Base-by-base conservation (phyloP, 2,888 invertebrate species). In the Eustalomyia histrio region DNA sequence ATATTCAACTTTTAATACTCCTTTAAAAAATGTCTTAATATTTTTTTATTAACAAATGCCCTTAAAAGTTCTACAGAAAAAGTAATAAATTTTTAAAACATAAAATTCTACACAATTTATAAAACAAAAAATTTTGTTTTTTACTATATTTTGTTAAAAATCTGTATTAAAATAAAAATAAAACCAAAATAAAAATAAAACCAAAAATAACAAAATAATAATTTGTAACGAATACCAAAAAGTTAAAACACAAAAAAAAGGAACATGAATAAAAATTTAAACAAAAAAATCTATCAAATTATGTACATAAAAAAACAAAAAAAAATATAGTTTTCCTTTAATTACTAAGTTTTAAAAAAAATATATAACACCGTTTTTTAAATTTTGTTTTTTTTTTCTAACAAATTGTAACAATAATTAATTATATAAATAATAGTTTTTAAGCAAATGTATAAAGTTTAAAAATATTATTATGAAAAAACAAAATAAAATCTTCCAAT, bases 391-490 rank as follows among this genome's bases (percentile, higher is more conserved):
- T 16, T 21, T 35, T 58, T 39, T 43, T 61, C 53, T n/a, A 64
- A 79, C 47, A 73, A 50, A 63, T 79, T 73, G 79, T 79, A 79
- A 79, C 79, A 79, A 79, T 79, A 79, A 79, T 79, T 79, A 79
- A 69, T 80, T 72, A 61, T 67, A 35, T 76, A 58, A 76, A 58
- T 58, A 39, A 68, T 78, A 81, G 74, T 52, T 78, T n/a, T 10
- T 81, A 81, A 71, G 81, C 16, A 29, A 58, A 71, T 81, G 81
- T 81, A 81, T 71, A 81, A 81, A 78, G 71, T 74, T 67, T n/a
- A 57, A 21, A 65, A 55, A 53, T 47, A 52, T 65, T 50, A 68
- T 43, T 63, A 74, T 52, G n/a, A 18, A 65, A 57, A 52, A 68
- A 71, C 39, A 67, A 67, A 29, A 58, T 2, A 52, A 47, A 52